These are phyloP conservation scores for Carpatolechia fugitivella DNA, from an alignment of 2,888 invertebrate species.

Conservation along the genomic window DNA sequence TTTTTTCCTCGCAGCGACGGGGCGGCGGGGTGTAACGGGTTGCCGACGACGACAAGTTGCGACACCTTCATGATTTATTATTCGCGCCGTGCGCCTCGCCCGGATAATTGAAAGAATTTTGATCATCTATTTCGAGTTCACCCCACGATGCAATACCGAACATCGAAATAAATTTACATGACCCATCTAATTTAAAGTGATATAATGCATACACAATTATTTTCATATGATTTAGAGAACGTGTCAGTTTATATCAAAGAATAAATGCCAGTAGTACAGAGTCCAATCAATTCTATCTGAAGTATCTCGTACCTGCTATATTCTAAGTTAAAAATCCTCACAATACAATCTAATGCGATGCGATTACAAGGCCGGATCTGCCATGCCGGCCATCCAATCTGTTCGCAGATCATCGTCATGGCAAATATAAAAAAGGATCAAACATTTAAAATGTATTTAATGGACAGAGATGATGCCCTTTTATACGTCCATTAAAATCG, in stretches of 20 bases:
- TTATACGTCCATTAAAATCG: constrained; percentile 74
- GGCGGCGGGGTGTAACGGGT: constrained; percentile 65
- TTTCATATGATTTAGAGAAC: no score
- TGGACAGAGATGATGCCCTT: constrained; percentile 74
- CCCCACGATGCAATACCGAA: constrained; percentile 7
- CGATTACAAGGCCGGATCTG: not conserved
- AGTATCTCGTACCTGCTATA: no score
- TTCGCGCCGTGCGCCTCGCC: constrained; percentile 42
- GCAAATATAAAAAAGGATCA: constrained; percentile 78
- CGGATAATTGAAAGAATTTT: constrained; percentile 56
- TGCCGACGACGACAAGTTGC: constrained; percentile 58
- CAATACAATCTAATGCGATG: not conserved
- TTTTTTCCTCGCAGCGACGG: constrained; percentile 46
- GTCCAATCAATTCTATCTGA: no score
- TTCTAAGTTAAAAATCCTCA: no score
- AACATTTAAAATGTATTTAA: constrained; percentile 79
- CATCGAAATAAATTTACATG: not conserved
- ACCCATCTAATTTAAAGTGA: not conserved
- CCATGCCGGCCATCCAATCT: constrained; percentile 48
- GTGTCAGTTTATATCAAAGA: no score
- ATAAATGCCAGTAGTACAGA: no score
- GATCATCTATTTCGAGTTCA: constrained; percentile 30
- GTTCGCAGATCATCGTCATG: constrained; percentile 63
- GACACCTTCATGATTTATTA: constrained; percentile 70
- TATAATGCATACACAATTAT: not conserved